Evolutionary conservation across 2,797 vertebrate genomes (phyloP).

Genomic region (Pyrrhura leucotis): DNA sequence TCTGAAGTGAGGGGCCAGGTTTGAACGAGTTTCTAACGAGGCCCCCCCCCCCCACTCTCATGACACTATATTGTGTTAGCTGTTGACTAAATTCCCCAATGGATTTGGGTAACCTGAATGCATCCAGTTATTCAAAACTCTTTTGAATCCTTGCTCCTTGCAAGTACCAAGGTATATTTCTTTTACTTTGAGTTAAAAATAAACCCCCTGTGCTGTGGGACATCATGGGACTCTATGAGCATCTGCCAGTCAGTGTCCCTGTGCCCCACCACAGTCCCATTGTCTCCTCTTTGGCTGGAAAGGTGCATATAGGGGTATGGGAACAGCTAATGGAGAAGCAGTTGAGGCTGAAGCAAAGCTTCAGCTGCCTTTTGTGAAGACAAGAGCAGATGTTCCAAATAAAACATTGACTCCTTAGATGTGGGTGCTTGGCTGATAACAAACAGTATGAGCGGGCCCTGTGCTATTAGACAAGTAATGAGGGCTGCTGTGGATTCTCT

Average conservation of each 20-base stretch:
- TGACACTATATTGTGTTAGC: accelerated
- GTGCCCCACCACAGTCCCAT: background rate
- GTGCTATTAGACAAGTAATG: background rate
- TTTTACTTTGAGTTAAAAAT: background rate
- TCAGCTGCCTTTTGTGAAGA: background rate
- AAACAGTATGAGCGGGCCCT: background rate
- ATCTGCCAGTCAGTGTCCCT: background rate
- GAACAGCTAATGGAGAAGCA: background rate
- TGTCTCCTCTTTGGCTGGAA: background rate
- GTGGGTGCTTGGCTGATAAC: slow-evolving; percentile 33
- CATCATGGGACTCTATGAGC: background rate
- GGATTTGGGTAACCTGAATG: accelerated
- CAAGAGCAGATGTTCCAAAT: slow-evolving; percentile 15
- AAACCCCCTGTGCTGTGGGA: too few relatives aligned
- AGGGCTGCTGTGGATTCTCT: background rate
- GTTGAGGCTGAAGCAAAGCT: background rate
- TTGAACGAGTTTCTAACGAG: background rate
- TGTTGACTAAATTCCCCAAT: background rate
- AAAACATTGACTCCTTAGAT: background rate
- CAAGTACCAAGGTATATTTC: background rate
- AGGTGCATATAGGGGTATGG: background rate
- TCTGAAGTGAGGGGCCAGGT: background rate
- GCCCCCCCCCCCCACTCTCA: too few relatives aligned
- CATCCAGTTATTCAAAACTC: background rate
- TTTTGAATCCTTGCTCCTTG: background rate